These are phyloP conservation scores for Anser brachyrhynchus DNA, from an alignment of 2,113 vertebrate genomes.

Conservation along the genomic window DNA sequence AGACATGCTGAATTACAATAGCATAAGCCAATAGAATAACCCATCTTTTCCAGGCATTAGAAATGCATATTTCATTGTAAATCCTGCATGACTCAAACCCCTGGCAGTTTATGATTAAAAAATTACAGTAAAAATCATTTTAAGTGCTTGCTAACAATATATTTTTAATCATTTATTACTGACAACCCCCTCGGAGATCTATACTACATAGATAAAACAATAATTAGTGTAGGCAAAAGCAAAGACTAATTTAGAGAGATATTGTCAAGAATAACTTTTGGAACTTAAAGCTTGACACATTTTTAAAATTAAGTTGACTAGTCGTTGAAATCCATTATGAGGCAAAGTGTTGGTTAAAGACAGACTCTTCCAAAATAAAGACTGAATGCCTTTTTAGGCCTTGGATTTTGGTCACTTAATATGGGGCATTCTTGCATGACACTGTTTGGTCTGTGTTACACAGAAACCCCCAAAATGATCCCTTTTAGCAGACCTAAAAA, in stretches of 20 bases:
- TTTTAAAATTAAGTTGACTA: conserved; percentile 46
- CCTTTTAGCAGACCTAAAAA: not conserved
- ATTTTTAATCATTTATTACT: conserved; percentile 32
- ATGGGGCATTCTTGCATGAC: not conserved
- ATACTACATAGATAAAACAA: conserved; percentile 22
- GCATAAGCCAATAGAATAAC: not conserved
- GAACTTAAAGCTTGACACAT: conserved; percentile 22
- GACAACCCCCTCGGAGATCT: conserved; percentile 4
- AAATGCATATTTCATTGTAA: conserved; percentile 31
- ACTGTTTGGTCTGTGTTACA: fast-evolving
- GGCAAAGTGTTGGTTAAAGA: not conserved
- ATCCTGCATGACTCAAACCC: conserved; percentile 7
- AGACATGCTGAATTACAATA: not conserved
- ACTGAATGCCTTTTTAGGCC: not conserved
- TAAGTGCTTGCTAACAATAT: conserved; percentile 50
- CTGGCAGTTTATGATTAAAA: conserved; percentile 40
- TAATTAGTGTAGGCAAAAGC: conserved; percentile 56
- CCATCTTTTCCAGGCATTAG: not conserved
- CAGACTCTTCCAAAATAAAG: not conserved
- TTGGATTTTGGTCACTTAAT: not conserved
- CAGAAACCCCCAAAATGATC: not conserved
- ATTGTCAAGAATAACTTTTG: conserved; percentile 11
- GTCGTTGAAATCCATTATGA: conserved; percentile 6
- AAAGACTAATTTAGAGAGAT: conserved; percentile 24
- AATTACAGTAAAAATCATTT: conserved; percentile 55